Evolutionary conservation across 2,888 invertebrate genomes (phyloP).

Genomic region (Adela reaumurella): DNA sequence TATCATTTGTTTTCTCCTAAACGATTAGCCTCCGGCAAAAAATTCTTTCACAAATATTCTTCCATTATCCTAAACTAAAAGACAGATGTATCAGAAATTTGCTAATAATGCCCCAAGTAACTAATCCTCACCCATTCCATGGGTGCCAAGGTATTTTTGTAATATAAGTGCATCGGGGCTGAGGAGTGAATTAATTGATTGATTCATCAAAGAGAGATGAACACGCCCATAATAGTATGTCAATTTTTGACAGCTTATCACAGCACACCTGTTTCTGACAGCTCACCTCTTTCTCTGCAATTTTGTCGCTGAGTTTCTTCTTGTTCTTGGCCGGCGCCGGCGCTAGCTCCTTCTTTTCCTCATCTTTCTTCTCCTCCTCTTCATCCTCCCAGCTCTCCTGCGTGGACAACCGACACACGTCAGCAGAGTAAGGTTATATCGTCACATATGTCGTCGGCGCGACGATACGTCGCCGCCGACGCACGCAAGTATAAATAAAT

Average conservation of each 20-base stretch:
- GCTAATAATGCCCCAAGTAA: too few relatives aligned
- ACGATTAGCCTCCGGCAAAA: too few relatives aligned
- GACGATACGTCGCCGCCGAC: background rate
- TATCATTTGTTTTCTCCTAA: too few relatives aligned
- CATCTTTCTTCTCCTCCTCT: constrained; percentile 76
- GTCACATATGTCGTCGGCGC: constrained; percentile 10
- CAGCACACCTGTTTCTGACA: constrained; percentile 4
- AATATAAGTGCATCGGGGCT: too few relatives aligned
- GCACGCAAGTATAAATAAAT: background rate
- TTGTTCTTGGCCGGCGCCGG: constrained; percentile 65
- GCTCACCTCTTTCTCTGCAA: constrained; percentile 82
- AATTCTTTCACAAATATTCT: too few relatives aligned
- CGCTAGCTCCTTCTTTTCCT: constrained; percentile 62
- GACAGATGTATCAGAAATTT: too few relatives aligned
- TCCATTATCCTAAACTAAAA: too few relatives aligned
- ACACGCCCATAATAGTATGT: too few relatives aligned
- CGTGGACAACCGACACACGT: constrained; percentile 21
- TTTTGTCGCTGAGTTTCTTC: constrained; percentile 73
- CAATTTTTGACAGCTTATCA: constrained; percentile 1
- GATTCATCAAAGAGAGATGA: too few relatives aligned
- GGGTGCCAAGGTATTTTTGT: too few relatives aligned
- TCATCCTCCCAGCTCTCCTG: constrained; percentile 96
- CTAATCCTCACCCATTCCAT: too few relatives aligned
- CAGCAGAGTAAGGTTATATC: constrained; percentile 29
- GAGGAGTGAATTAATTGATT: too few relatives aligned